phyloP scores from a whole-genome alignment of 2,797 vertebrate genomes.

The Salarias fasciatus region DNA sequence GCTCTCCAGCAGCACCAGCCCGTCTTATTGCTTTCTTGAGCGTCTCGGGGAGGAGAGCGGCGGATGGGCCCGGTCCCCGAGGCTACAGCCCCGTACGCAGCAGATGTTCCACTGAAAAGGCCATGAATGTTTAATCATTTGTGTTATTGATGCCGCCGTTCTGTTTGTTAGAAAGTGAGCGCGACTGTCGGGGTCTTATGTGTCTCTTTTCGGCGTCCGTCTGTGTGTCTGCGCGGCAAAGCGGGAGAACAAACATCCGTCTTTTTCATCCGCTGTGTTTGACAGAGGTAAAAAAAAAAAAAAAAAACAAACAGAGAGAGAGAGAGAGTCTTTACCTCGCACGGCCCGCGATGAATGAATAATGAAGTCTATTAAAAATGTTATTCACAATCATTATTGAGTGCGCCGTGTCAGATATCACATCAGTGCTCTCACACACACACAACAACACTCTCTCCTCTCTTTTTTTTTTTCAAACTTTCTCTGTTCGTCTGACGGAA shows the following conservation, averaged over 20 bases:
- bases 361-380: constrained; percentile 61
- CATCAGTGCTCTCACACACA: constrained; percentile 43
- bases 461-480: constrained; percentile 4
- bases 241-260: constrained; percentile 25
- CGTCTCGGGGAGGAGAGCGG: constrained; percentile 81
- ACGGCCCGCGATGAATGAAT: constrained; percentile 48
- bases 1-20: constrained; percentile 45
- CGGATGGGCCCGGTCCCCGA: constrained; percentile 82
- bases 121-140: constrained; percentile 91
- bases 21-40: constrained; percentile 87
- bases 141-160: constrained; percentile 90
- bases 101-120: constrained; percentile 87
- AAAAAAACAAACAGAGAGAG: too few species aligned
- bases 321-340: constrained; percentile 26
- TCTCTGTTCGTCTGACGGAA: constrained; percentile 55
- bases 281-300: background rate
- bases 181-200: constrained; percentile 62
- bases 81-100: constrained; percentile 82
- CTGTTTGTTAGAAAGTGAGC: constrained; percentile 79
- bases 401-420: constrained; percentile 61
- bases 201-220: constrained; percentile 70
- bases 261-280: constrained; percentile 28
- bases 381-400: constrained; percentile 49
- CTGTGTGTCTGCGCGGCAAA: constrained; percentile 30
- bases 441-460: constrained; percentile 35